These are phyloP conservation scores for Microcebus jonahi DNA, from an alignment of 2,113 vertebrate genomes.

Conservation along the genomic window DNA sequence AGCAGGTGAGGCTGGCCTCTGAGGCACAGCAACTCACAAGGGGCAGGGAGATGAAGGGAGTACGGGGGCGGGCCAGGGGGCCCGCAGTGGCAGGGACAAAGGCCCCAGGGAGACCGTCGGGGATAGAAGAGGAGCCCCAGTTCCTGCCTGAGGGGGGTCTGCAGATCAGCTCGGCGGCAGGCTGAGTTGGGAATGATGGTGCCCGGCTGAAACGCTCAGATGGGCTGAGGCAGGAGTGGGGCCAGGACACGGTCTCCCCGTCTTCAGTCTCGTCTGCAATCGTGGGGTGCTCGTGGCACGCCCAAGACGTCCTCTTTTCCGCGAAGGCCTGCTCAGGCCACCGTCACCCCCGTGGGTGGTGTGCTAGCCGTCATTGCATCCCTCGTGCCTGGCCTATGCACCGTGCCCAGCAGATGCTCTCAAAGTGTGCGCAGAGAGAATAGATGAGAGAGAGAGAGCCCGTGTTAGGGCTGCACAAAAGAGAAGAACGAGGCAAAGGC, in stretches of 20 bases:
- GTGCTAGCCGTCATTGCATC: fast-evolving
- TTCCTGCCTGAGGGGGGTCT: fast-evolving
- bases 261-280: neutral
- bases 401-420: neutral
- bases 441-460: too few species aligned
- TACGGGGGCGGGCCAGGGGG: too few species aligned
- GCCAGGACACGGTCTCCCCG: too few species aligned
- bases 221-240: fast-evolving
- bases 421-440: neutral
- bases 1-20: neutral
- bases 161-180: neutral
- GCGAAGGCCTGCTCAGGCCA: fast-evolving
- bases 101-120: neutral
- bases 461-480: fast-evolving
- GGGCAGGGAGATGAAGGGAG: neutral
- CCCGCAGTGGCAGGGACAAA: neutral
- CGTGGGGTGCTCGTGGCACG: fast-evolving
- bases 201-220: neutral
- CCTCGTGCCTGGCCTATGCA: fast-evolving
- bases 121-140: neutral
- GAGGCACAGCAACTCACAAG: fast-evolving
- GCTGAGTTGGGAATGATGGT: neutral
- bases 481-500: fast-evolving
- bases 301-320: neutral
- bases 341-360: neutral